phyloP scores from a whole-genome alignment of 1,140 invertebrate species.

The Drusus annulatus region DNA sequence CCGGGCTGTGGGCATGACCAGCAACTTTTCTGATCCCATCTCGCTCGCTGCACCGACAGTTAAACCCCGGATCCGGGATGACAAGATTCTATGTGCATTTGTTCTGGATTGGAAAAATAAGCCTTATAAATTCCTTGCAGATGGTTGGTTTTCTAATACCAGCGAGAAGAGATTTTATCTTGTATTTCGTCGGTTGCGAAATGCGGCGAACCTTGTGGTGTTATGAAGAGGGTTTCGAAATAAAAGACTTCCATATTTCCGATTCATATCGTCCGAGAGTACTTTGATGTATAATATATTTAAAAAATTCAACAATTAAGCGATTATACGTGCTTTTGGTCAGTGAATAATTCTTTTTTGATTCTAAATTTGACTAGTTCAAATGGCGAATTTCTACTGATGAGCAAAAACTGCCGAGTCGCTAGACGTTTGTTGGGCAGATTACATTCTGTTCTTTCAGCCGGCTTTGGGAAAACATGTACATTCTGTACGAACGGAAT shows the following conservation, averaged over 20 bases:
- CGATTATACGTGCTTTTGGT: too few relatives aligned
- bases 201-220: conserved; percentile 4
- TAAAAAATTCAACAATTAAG: too few relatives aligned
- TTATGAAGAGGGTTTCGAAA: background rate
- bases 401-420: too few relatives aligned
- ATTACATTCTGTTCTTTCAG: too few relatives aligned
- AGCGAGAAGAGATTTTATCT: background rate
- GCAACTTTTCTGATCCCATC: conserved; percentile 55
- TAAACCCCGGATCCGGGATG: conserved; percentile 42
- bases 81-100: conserved; percentile 17
- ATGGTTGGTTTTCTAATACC: background rate
- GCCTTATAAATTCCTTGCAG: background rate
- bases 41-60: conserved; percentile 53
- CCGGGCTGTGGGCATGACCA: conserved; percentile 50
- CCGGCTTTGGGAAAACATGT: too few relatives aligned
- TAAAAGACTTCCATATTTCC: background rate
- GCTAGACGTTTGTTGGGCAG: too few relatives aligned
- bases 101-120: conserved; percentile 2
- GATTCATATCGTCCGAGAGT: too few relatives aligned
- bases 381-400: too few relatives aligned
- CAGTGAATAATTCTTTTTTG: too few relatives aligned
- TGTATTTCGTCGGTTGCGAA: background rate
- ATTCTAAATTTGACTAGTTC: too few relatives aligned
- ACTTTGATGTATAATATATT: too few relatives aligned
- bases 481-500: too few relatives aligned